Percentiles rank a stretch among this genome's conserved stretches.
phyloP scores from a whole-genome alignment of 2,113 vertebrate genomes.

The Merops nubicus region DNA sequence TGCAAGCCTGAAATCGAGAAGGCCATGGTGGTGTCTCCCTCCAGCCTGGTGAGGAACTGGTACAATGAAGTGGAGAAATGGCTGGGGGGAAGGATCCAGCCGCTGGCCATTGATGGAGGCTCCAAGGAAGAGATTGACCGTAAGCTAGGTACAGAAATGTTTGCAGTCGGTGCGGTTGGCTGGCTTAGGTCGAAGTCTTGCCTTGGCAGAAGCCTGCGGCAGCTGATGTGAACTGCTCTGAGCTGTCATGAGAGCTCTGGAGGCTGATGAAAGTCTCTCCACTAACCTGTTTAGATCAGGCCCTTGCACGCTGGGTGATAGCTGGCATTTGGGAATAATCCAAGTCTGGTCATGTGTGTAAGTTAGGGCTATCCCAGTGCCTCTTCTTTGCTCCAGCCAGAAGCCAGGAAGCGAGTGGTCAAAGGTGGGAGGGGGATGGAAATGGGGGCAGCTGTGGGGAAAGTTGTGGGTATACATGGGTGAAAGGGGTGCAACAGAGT shows the following conservation, averaged over 20 bases:
- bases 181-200: not conserved
- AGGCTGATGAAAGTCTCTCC: not conserved
- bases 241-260: not conserved
- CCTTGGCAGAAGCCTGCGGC: not conserved
- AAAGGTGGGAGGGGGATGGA: not conserved
- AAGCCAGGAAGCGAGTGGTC: not conserved
- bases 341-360: not conserved
- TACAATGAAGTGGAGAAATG: conserved; percentile 95
- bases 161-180: fast-evolving
- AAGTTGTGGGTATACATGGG: not conserved
- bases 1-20: conserved; percentile 93
- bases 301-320: not conserved
- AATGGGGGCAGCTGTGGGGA: not conserved
- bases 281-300: not conserved
- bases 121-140: conserved; percentile 91
- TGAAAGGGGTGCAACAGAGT: not conserved
- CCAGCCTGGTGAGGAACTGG: conserved; percentile 97
- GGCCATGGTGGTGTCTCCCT: conserved; percentile 92
- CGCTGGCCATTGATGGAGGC: conserved; percentile 93
- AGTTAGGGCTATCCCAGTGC: not conserved
- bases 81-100: conserved; percentile 90
- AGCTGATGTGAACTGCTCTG: not conserved
- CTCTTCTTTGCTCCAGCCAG: not conserved
- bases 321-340: not conserved
- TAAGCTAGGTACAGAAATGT: conserved; percentile 81